Evolutionary conservation across 2,797 vertebrate species (phyloP).

Genomic region (Mallotus villosus): DNA sequence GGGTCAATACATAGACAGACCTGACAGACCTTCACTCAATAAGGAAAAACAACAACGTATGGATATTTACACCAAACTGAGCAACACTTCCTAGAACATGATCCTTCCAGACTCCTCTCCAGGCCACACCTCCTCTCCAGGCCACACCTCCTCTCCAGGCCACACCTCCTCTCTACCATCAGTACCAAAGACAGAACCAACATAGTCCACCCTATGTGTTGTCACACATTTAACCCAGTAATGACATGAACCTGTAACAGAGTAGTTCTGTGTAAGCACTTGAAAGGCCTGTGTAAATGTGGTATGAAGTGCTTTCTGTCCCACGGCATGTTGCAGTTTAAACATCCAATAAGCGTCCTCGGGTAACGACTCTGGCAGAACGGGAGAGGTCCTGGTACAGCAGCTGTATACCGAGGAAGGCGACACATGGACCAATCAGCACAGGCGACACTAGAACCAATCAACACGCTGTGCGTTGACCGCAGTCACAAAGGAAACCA

Average conservation of each 20-base stretch:
- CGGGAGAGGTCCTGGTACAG: slow-evolving; percentile 40
- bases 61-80: slow-evolving; percentile 68
- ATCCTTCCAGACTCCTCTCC: slow-evolving; percentile 57
- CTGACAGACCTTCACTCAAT: slow-evolving; percentile 67
- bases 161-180: slow-evolving; percentile 31
- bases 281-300: slow-evolving; percentile 71
- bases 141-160: slow-evolving; percentile 20
- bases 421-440: slow-evolving; percentile 72
- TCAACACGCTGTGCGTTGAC: slow-evolving; percentile 32
- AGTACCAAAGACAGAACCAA: slow-evolving; percentile 64
- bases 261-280: slow-evolving; percentile 71
- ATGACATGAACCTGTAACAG: slow-evolving; percentile 44
- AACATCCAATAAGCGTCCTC: slow-evolving; percentile 72
- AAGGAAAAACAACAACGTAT: slow-evolving; percentile 64
- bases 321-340: slow-evolving; percentile 64
- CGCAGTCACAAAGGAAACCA: slow-evolving; percentile 27
- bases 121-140: slow-evolving; percentile 47
- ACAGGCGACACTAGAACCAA: slow-evolving; percentile 47
- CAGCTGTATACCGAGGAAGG: neutral
- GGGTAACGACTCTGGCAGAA: slow-evolving; percentile 86
- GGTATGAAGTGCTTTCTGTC: slow-evolving; percentile 85
- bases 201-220: slow-evolving; percentile 48
- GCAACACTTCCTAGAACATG: slow-evolving; percentile 68
- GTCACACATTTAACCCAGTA: slow-evolving; percentile 55
- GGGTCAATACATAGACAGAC: slow-evolving; percentile 63